A percentile compares a stretch with the other conserved stretches of the same genome.
These are phyloP conservation scores for Megaceryle torquata DNA, from an alignment of 2,113 vertebrate species.

Conservation along the genomic window DNA sequence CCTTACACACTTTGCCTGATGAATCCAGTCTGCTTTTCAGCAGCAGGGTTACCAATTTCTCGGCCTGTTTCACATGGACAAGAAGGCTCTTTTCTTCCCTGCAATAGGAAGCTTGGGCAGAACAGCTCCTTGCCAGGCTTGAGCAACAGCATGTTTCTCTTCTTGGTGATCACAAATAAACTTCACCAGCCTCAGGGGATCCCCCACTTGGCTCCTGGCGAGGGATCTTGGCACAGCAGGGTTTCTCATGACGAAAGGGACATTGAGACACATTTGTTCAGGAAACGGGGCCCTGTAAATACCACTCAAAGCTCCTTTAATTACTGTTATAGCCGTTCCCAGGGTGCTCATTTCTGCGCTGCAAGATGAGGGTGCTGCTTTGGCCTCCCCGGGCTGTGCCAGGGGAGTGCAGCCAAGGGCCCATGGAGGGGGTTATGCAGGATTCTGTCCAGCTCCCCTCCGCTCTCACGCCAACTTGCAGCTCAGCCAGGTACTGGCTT, in stretches of 20 bases:
- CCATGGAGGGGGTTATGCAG: rapidly evolving
- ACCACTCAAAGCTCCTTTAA: not conserved
- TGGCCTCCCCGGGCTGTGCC: not conserved
- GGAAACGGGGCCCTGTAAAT: not conserved
- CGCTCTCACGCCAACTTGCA: rapidly evolving
- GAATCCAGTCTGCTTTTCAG: not conserved
- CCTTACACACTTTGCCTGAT: rapidly evolving
- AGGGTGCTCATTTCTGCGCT: rapidly evolving
- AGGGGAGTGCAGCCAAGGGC: not conserved
- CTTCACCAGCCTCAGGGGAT: not conserved
- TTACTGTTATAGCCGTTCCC: not conserved
- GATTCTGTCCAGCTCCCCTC: not conserved
- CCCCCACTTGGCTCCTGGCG: not conserved
- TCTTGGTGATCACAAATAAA: not conserved
- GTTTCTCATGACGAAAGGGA: not conserved
- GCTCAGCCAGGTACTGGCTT: not conserved
- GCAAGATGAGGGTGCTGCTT: not conserved
- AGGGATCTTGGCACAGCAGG: not conserved
- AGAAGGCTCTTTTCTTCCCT: not conserved
- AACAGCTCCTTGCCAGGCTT: not conserved
- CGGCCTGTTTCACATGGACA: not conserved
- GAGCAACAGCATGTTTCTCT: not conserved
- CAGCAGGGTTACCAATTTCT: not conserved
- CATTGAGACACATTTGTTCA: not conserved
- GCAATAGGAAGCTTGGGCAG: not conserved